Percentiles rank a stretch among this genome's conserved stretches.
Conservation (phyloP, 2,797 vertebrate genomes). For the Lutjanus argentimaculatus region DNA sequence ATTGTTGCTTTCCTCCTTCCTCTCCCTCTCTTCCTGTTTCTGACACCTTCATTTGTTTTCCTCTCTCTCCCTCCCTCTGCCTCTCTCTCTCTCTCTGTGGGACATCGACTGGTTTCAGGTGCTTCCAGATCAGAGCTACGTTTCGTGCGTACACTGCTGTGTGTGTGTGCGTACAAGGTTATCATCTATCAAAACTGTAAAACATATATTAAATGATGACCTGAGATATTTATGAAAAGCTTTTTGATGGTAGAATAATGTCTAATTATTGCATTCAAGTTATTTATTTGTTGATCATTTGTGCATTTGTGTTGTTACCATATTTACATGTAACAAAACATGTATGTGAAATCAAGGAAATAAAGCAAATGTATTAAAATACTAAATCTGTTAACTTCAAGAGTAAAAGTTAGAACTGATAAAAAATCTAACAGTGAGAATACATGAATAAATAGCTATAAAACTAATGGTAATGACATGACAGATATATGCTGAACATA, state of each 20-base stretch:
- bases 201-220: not conserved
- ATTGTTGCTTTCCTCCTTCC: constrained; percentile 70
- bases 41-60: constrained; percentile 75
- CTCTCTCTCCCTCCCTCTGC: constrained; percentile 19
- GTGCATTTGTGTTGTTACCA: too few relatives aligned
- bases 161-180: not conserved
- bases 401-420: too few relatives aligned
- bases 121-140: constrained; percentile 30
- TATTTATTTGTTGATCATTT: constrained; percentile 4
- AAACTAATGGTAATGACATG: too few relatives aligned
- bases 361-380: not conserved
- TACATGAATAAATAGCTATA: not conserved
- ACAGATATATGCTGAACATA: too few relatives aligned
- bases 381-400: too few relatives aligned
- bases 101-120: constrained; percentile 56
- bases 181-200: too few relatives aligned
- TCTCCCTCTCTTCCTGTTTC: constrained; percentile 73
- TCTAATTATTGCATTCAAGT: constrained; percentile 1
- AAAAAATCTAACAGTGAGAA: not conserved
- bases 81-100: constrained; percentile 18
- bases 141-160: constrained; percentile 6
- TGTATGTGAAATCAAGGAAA: not conserved
- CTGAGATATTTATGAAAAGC: not conserved
- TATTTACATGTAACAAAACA: not conserved
- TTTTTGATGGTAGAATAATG: not conserved